Base-by-base conservation (phyloP, 2,888 invertebrate genomes). In the Hoplodrina ambigua region DNA sequence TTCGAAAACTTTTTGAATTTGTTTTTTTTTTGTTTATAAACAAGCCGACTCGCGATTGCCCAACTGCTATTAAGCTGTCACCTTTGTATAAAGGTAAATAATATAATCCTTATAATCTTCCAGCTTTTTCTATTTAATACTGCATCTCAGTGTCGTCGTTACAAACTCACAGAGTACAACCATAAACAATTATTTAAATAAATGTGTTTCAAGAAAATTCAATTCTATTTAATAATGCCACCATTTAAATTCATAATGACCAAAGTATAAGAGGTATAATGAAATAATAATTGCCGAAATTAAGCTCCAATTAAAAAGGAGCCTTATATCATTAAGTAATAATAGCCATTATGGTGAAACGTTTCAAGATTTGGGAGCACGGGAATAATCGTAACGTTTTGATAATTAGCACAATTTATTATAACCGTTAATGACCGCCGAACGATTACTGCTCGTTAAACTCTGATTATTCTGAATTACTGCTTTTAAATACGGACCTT, bases 381-480 rank as follows among this genome's bases (percentile, higher is more conserved):
- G 15, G 65, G n/a, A 73, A 81, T 69, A 71, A 80, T 68, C 57
- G 59, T 80, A 61, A 53, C 69, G 49, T 78, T 78, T 77, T 58
- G 52, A 70, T 82, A 80, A 82, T 78, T 70, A 70, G 46, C 55
- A 74, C 69, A 67, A 74, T 81, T 80, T 52, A 60, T 80, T 56
- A 72, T 62, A 53, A 41, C 49, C 50, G 60, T 55, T 71, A 70
- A 71, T 72, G 59, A 46, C 52, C 63, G 17, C 49, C 33, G 54
- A 68, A 74, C 65, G 60, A 52, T 82, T 60, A 72, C 54, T 58
- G 56, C 50, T 44, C 25, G 33, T 71, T 66, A 61, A 63, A 72
- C 19, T n/a, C 25, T 6, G 64, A 59, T 78, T 64, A 78, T 30
- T 57, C 33, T 44, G 55, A 57, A 61, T 73, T 58, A 58, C 56